Percentiles rank a stretch among this genome's conserved stretches.
Evolutionary conservation across 2,113 vertebrate genomes (phyloP).

Genomic region (Lycaon pictus): DNA sequence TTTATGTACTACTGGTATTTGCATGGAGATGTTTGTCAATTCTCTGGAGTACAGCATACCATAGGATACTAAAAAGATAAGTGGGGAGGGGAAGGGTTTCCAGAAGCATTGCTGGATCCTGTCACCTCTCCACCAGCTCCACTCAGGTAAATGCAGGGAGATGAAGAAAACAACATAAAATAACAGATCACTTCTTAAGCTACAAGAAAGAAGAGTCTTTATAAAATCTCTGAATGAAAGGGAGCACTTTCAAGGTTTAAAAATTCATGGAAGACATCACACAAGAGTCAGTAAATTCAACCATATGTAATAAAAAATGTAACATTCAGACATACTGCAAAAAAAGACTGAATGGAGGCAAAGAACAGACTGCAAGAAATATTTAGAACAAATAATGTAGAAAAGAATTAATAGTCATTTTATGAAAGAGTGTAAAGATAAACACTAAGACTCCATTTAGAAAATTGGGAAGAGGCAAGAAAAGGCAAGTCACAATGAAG

Average conservation of each 20-base stretch:
- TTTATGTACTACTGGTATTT: neutral
- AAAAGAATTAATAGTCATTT: neutral
- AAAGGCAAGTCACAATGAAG: neutral
- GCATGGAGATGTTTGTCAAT: neutral
- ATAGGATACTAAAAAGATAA: neutral
- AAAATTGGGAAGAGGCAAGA: neutral
- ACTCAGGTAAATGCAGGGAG: neutral
- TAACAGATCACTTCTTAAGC: neutral
- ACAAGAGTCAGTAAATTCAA: neutral
- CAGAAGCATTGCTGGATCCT: neutral
- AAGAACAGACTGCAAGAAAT: neutral
- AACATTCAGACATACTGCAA: neutral
- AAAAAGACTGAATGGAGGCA: neutral
- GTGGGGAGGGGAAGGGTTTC: neutral
- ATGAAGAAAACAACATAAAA: neutral
- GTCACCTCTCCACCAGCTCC: neutral
- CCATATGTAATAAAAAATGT: neutral
- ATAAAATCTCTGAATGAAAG: neutral
- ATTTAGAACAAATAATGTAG: neutral
- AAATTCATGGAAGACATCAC: neutral
- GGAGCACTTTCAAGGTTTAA: neutral
- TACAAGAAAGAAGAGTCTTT: neutral
- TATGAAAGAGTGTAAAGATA: neutral
- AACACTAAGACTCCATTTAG: too few species aligned
- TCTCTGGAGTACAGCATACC: neutral